A percentile compares a stretch with the other conserved stretches of the same genome.
phyloP scores from a whole-genome alignment of 2,797 vertebrate species.

The Emydoidea blandingii region DNA sequence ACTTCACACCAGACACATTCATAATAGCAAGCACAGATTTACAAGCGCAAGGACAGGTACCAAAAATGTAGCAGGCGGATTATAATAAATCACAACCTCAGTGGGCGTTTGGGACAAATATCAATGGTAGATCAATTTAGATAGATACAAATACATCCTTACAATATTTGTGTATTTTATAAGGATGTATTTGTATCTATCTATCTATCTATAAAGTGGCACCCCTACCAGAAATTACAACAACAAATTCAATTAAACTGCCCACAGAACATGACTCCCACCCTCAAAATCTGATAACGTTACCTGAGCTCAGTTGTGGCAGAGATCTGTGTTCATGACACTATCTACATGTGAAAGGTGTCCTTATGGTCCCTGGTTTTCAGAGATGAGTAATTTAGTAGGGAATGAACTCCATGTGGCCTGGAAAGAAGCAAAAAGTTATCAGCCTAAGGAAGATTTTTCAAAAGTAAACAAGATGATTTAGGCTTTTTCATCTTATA shows the following conservation, averaged over 20 bases:
- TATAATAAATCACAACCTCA: not conserved
- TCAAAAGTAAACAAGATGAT: not conserved
- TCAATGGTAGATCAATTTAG: not conserved
- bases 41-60: accelerated
- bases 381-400: not conserved
- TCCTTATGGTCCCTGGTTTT: not conserved
- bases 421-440: not conserved
- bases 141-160: not conserved
- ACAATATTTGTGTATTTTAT: not conserved
- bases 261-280: not conserved
- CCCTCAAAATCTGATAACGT: not conserved
- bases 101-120: accelerated
- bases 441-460: not conserved
- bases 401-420: not conserved
- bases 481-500: not conserved
- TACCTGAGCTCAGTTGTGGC: not conserved
- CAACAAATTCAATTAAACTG: not conserved
- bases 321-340: not conserved
- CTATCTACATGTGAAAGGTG: accelerated
- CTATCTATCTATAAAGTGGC: not conserved
- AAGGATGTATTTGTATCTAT: no score
- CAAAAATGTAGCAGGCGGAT: not conserved
- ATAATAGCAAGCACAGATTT: not conserved
- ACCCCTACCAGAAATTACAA: not conserved
- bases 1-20: not conserved